Evolutionary conservation across 2,797 vertebrate species (phyloP).

Genomic region (Rousettus madagascariensis): DNA sequence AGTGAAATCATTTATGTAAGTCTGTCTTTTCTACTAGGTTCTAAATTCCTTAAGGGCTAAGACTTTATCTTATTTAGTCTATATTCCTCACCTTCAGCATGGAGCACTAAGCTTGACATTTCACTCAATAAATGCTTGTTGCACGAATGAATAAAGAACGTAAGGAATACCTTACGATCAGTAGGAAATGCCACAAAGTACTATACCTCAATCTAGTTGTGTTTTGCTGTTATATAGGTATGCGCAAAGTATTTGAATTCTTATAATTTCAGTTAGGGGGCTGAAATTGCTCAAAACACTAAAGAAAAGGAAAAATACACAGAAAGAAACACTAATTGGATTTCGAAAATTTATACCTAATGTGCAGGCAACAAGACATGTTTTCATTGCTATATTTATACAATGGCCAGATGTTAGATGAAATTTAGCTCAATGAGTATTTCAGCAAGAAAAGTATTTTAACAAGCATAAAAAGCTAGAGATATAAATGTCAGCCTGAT

Average conservation of each 20-base stretch:
- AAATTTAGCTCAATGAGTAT: constrained; percentile 67
- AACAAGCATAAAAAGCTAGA: constrained; percentile 56
- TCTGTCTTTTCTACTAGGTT: neutral
- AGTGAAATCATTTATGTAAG: neutral
- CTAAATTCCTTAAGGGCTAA: neutral
- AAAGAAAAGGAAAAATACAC: constrained; percentile 44
- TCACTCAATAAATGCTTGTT: neutral
- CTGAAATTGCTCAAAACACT: constrained; percentile 44
- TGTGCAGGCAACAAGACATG: constrained; percentile 66
- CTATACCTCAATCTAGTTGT: neutral
- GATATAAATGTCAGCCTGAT: constrained; percentile 55
- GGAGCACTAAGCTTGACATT: constrained; percentile 23
- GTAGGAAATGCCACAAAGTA: neutral
- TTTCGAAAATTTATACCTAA: constrained; percentile 65
- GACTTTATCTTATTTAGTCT: neutral
- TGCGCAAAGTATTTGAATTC: constrained; percentile 58
- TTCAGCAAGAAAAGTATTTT: constrained; percentile 60
- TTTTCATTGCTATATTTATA: constrained; percentile 75
- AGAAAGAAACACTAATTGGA: constrained; percentile 65
- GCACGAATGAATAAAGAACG: constrained; percentile 2
- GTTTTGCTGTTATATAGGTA: neutral
- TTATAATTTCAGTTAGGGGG: neutral
- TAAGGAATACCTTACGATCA: constrained; percentile 16
- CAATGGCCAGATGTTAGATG: constrained; percentile 71
- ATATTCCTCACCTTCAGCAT: neutral